Evolutionary conservation across 2,113 vertebrate genomes (phyloP).

Genomic region (Thalassarche chlororhynchos): DNA sequence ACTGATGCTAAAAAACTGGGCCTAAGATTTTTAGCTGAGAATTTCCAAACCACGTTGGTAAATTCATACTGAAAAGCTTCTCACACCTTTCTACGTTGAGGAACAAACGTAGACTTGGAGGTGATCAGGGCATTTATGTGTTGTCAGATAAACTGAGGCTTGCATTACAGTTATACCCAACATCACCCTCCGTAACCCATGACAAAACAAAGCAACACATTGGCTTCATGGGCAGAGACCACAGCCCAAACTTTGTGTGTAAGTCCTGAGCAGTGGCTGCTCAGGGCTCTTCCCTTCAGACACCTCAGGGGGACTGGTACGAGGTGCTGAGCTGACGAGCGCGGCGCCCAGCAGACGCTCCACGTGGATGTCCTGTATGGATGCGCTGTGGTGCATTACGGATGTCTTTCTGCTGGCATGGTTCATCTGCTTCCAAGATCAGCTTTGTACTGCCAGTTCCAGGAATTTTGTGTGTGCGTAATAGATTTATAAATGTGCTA

Average conservation of each 20-base stretch:
- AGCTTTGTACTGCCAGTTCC: neutral
- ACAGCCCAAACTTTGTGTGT: neutral
- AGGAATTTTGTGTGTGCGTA: neutral
- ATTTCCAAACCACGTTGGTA: slow-evolving; percentile 10
- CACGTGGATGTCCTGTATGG: fast-evolving
- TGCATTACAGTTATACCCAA: neutral
- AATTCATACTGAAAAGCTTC: neutral
- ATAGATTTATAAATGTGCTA: neutral
- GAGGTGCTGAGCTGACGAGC: neutral
- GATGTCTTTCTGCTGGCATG: neutral
- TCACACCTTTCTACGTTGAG: neutral
- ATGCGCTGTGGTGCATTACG: neutral
- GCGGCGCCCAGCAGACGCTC: neutral
- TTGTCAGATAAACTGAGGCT: neutral
- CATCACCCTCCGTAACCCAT: neutral
- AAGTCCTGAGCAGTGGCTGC: neutral
- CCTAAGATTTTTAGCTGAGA: slow-evolving; percentile 8
- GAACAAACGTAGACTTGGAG: neutral
- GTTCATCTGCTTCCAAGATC: neutral
- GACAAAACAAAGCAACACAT: neutral
- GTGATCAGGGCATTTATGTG: neutral
- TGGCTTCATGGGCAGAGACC: neutral
- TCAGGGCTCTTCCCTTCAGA: neutral
- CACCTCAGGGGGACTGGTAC: fast-evolving
- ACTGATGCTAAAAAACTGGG: slow-evolving; percentile 57